Evolutionary conservation across 2,113 vertebrate genomes (phyloP), one percentile per base, ranked within the genome.

Genomic region (Recurvirostra avosetta): DNA sequence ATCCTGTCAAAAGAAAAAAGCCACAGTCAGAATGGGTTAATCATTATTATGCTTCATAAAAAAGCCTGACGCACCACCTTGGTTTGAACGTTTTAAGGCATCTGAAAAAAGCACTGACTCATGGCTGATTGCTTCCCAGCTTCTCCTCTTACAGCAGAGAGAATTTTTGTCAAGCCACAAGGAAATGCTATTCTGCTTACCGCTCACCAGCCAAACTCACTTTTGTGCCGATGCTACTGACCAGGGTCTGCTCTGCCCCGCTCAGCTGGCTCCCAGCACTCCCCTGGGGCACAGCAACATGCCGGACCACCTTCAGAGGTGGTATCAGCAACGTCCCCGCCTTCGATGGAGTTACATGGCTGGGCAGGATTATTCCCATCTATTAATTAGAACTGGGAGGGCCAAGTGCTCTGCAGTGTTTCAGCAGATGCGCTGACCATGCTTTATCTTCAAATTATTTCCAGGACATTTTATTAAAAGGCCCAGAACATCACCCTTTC

Each of bases 1-100:
- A 95, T 22, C 96, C 97, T 98, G 97, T 16, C 50, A 63, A 94
- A 68, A 94, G 22, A 79, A 93, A 6, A 21, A 88, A 82, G 40
- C 8, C 43, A 18, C 1, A 0, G 6, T 97, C 63, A 96, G 94
- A 16, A 23, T 32, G n/a, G 22, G 52, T 38, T 30, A 26, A 50
- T 29, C 1, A 2, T 8, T 19, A 5, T 6, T 3, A 70, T 1
- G 19, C 61, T 32, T 11, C 53, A 40, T 55, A 11, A 13, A 50
- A 40, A 49, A 50, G n/a, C 49, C 77, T 43, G 43, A 72, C 36
- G 3, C 38, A 3, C 5, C 0, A 10, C 63, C n/a, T 25, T 1
- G 17, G 7, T 38, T 45, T 4, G 5, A 45, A 45, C 5, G 5
- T 29, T 21, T 56, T 12, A 36, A 59, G 32, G 58, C 59, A 23